phyloP scores from a whole-genome alignment of 2,888 invertebrate genomes.

The Mactromeris polynyma region DNA sequence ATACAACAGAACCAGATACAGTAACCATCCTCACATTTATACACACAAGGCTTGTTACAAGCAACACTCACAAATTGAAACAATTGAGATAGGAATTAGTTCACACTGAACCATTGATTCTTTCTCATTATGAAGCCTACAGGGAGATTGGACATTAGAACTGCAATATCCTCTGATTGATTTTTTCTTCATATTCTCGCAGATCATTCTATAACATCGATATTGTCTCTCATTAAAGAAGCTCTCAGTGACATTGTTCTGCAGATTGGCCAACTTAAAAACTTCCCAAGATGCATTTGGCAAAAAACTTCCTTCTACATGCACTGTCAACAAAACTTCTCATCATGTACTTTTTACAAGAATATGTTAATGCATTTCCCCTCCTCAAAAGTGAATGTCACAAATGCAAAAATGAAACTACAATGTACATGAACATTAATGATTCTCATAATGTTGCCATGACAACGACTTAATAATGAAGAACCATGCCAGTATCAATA shows the following conservation, averaged over 20 bases:
- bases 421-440: neutral
- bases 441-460: too few species aligned
- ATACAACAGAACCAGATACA: neutral
- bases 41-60: neutral
- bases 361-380: neutral
- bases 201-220: constrained; percentile 21
- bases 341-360: neutral
- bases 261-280: neutral
- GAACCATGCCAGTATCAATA: too few species aligned
- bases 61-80: neutral
- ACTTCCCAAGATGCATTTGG: neutral
- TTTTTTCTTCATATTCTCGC: constrained; percentile 32
- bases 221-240: constrained; percentile 25
- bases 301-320: neutral
- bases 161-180: constrained; percentile 14
- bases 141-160: neutral
- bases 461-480: too few species aligned
- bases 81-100: neutral
- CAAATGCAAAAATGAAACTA: neutral
- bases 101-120: constrained; percentile 7
- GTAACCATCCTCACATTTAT: neutral
- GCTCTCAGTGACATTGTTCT: constrained; percentile 7
- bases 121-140: neutral
- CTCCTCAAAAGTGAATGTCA: neutral
- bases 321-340: neutral